Conservation (phyloP, 2,113 vertebrate species). For the Ursus arctos region DNA sequence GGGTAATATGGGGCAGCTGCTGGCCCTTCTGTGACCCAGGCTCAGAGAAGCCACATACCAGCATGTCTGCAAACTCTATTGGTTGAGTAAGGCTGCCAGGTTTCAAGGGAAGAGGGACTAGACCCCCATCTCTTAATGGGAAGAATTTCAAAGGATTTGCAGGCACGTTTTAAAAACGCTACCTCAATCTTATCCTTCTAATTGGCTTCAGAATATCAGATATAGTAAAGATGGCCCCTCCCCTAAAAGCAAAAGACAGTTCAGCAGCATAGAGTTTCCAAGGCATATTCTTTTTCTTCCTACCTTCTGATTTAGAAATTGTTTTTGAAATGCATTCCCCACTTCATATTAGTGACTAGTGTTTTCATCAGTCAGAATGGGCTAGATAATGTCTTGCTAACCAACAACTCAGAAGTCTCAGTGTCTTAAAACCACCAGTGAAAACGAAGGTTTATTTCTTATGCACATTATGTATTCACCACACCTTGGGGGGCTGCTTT, state of each 20-base stretch:
- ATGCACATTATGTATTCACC: not conserved
- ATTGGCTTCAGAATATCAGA: not conserved
- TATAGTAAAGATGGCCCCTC: not conserved
- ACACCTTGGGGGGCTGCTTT: too few species aligned
- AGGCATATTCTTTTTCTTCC: not conserved
- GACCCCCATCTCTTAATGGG: not conserved
- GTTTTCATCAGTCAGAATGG: not conserved
- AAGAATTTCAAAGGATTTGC: not conserved
- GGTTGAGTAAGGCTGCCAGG: not conserved
- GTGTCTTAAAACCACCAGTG: not conserved
- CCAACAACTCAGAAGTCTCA: not conserved
- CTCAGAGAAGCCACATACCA: not conserved
- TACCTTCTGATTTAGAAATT: not conserved
- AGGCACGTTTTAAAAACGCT: not conserved
- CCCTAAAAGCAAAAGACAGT: not conserved
- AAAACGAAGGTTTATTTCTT: not conserved
- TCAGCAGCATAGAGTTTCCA: not conserved
- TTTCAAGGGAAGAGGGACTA: not conserved
- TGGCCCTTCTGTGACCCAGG: not conserved
- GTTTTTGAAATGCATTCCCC: not conserved
- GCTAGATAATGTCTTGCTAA: not conserved
- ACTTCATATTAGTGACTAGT: not conserved
- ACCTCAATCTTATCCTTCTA: not conserved
- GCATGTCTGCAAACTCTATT: not conserved
- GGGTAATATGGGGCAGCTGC: not conserved